phyloP scores from a whole-genome alignment of 2,797 vertebrate genomes.

The Trematomus bernacchii region DNA sequence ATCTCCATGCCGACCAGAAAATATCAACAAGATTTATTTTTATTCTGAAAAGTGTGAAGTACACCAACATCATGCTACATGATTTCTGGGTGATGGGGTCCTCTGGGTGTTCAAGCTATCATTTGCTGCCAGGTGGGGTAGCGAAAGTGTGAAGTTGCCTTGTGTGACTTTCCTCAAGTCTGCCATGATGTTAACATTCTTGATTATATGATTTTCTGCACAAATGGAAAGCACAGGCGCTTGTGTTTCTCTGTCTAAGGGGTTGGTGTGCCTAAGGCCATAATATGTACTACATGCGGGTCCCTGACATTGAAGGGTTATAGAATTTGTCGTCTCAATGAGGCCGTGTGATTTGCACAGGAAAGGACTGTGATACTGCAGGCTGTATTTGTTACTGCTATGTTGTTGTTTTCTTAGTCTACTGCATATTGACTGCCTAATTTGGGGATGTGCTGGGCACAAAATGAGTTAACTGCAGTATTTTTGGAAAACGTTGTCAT shows the following conservation, averaged over 20 bases:
- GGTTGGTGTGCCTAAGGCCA: conserved; percentile 1
- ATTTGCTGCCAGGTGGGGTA: conserved; percentile 10
- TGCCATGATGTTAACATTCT: conserved; percentile 29
- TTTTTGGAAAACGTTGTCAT: conserved; percentile 15
- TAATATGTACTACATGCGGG: conserved; percentile 38
- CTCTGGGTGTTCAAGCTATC: conserved; percentile 37
- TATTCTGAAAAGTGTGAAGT: conserved; percentile 1
- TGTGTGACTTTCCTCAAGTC: conserved; percentile 3
- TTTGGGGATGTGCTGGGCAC: conserved; percentile 19
- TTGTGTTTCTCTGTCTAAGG: conserved; percentile 26
- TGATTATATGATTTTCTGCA: conserved; percentile 20
- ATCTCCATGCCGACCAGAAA: neutral
- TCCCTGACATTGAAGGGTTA: conserved; percentile 40
- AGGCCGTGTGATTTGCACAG: conserved; percentile 18
- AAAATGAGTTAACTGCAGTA: conserved; percentile 18
- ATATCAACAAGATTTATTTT: conserved; percentile 7
- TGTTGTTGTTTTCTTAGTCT: neutral
- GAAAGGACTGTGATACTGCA: conserved; percentile 7
- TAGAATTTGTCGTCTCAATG: conserved; percentile 17
- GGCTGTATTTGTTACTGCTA: neutral
- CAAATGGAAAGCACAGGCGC: conserved; percentile 3
- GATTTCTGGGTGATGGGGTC: conserved; percentile 40
- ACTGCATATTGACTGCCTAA: neutral
- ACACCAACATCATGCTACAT: neutral
- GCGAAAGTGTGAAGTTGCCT: conserved; percentile 10